Evolutionary conservation across 2,797 vertebrate genomes (phyloP), one percentile per base, ranked within the genome.

Genomic region (Urocyon cinereoargenteus): DNA sequence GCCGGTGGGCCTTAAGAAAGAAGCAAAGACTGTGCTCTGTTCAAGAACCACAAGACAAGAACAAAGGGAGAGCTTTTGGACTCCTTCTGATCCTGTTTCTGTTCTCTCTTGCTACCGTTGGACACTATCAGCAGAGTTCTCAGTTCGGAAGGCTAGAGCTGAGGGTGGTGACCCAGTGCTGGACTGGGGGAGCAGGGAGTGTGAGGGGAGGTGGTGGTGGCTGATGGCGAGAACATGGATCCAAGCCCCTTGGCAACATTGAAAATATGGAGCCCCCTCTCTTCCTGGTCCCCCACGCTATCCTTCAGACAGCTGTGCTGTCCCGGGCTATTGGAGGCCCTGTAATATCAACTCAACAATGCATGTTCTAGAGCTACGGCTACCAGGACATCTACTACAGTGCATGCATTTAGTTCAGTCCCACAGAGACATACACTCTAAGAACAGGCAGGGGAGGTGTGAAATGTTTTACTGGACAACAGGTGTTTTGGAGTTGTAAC

Each of bases 361-460:
- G 98, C 98, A 99, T 99, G 98, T 99, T 98, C 99, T 98, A 98
- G 98, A 10, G 98, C 98, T 99, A 99, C 98, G 97, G 98, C 99
- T 99, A 99, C 98, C 99, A 98, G 98, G 97, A 99, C 98, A 75
- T 98, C 98, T 98, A 99, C 99, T 98, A 99, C 99, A 98, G 98
- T 98, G 99, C 99, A 99, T 99, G 99, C 99, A 99, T 98, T 98
- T 98, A 98, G 98, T 99, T 99, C 99, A 99, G 98, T 99, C 98
- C 98, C 98, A 99, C 98, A 99, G 98, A 99, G 98, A 99, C 99
- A 99, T 98, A 99, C 98, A 99, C 92, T 99, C 99, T 98, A 98
- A 98, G 98, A 99, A 99, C 99, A 99, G 98, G 99, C 99, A 99
- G 98, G 98, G 98, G 98, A 98, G 98, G 98, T 98, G 99, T 99